Evolutionary conservation across 2,888 invertebrate genomes (phyloP), one percentile per base, ranked within the genome.

Genomic region (Leistus spinibarbis): DNA sequence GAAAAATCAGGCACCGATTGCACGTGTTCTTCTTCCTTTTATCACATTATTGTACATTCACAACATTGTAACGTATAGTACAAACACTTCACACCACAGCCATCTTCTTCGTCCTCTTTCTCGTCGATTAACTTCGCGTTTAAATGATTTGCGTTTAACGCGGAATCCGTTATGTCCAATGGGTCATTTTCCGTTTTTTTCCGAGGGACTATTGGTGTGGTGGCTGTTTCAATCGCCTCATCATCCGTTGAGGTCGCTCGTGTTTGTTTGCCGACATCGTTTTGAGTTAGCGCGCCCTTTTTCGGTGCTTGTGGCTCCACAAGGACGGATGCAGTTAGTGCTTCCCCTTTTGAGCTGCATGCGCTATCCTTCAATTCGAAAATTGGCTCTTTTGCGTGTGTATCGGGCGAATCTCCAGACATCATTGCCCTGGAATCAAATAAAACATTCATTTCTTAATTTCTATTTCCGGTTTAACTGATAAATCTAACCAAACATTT

Each of bases 51-150:
- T 76, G 88, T 88, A 84, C 91, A 91, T 80, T 91, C 91, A 85
- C 91, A 91, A 81, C 91, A 91, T 82, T 90, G 89, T 78, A 91
- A 84, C 4, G 89, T 88, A 79, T 89, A 89, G 80, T 90, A 90
- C 13, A 91, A 84, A 80, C 91, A 91, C 80, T 89, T 89, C 2
- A 91, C 86, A 66, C 88, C 86, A 79, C 91, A 91, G 71, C 86
- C 86, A 77, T 90, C 89, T 17, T 90, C 89, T 74, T 89, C 88
- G 2, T 84, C 82, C 1, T 70, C 79, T 10, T 79, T 79, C 13
- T 79, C 78, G 1, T 79, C 79, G 53, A 78, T 76, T 10, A 78
- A 76, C 20, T 78, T 77, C 63, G 70, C 54, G 17, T 75, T 54
- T 3, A 72, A 69, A 17, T 77, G 77, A 24, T 76, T 71, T n/a